Evolutionary conservation across 1,140 invertebrate species (phyloP), one percentile per base, ranked within the genome.

Genomic region (Mycetomoellerius zeteki): DNA sequence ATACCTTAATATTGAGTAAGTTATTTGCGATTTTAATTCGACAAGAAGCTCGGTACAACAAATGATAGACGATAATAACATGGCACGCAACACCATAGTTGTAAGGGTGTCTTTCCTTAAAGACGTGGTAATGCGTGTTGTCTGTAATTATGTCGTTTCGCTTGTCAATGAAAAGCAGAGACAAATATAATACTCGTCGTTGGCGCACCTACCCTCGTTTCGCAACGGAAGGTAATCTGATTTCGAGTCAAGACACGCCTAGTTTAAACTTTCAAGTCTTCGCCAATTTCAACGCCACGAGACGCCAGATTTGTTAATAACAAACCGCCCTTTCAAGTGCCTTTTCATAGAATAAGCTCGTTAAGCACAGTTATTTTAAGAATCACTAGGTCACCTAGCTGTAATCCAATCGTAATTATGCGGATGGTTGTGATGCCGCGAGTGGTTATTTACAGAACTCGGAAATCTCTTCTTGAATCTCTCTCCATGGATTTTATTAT

Each of bases 221-320:
- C 67, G 54, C 8, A 33, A 47, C 19, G 33, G 37, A 43, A 16
- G 21, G 24, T 73, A 84, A 84, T 84, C 19, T 73, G 37, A 43
- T 84, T 84, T 73, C 27, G 52, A 47, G 7, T 14, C 47, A 21
- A 58, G 78, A 56, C 50, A 72, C 47, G 50, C 24, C 24, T 72
- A 27, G 43, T 52, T 60, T 73, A 84, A 84, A 84, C 80, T 84
- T 73, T 33, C 80, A 43, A 60, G 69, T 60, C 37, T 50, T 47
- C 69, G 54, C 50, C 37, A 84, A 73, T 30, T 24, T 54, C 24
- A 8, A 21, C 54, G 14, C 54, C 24, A 43, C 19, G 27, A 3
- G 77, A 84, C 37, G 67, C 37, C 73, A 58, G 52, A 84, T 84
- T 84, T 73, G 69, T 73, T 60, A 84, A 50, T 60, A 24, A 73